phyloP scores from a whole-genome alignment of 2,113 vertebrate species.

The Plecotus auritus region DNA sequence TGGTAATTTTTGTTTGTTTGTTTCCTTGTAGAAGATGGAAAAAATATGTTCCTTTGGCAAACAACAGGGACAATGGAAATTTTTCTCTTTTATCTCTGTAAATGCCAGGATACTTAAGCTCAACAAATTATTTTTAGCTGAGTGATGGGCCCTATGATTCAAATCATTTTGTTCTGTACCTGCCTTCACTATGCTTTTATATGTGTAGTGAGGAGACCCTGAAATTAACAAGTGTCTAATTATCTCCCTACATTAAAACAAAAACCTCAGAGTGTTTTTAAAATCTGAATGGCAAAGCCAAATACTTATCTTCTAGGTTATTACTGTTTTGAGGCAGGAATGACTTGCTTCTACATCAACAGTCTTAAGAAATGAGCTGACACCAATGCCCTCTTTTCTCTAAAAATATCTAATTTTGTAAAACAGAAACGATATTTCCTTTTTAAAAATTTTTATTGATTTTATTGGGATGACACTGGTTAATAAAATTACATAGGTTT shows the following conservation, averaged over 20 bases:
- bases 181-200: neutral
- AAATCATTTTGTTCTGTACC: neutral
- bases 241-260: neutral
- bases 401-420: neutral
- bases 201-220: neutral
- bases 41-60: constrained; percentile 45
- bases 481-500: neutral
- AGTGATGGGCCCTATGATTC: neutral
- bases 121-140: constrained; percentile 22
- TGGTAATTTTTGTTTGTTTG: neutral
- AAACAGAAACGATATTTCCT: neutral
- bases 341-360: neutral
- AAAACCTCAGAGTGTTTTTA: neutral
- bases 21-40: neutral
- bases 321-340: neutral
- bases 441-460: neutral
- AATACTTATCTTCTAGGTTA: neutral
- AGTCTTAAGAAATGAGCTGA: neutral
- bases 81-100: constrained; percentile 1
- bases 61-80: constrained; percentile 9
- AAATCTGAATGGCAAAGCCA: neutral
- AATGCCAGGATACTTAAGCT: constrained; percentile 25
- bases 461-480: neutral
- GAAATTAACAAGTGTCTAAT: neutral
- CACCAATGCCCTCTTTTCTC: neutral